These are phyloP conservation scores for Lanistes nyassanus DNA, from an alignment of 1,140 invertebrate genomes.

Conservation along the genomic window DNA sequence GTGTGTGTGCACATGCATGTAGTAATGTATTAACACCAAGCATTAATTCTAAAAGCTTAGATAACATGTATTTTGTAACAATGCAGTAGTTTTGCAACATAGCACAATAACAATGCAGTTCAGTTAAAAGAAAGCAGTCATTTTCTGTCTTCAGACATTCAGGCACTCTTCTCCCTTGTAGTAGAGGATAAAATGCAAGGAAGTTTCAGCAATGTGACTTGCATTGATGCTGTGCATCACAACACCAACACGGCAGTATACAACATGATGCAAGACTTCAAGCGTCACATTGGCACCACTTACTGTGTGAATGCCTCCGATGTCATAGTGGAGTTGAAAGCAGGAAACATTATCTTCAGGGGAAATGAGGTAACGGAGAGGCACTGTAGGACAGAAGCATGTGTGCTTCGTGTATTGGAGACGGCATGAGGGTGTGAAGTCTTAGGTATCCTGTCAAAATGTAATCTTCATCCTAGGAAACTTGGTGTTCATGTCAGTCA, in stretches of 20 bases:
- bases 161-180: slow-evolving; percentile 28
- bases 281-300: not conserved
- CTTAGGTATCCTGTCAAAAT: no score
- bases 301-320: slow-evolving; percentile 25
- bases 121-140: not conserved
- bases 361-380: slow-evolving; percentile 20
- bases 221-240: slow-evolving; percentile 34
- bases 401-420: not conserved
- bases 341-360: slow-evolving; percentile 36
- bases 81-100: not conserved
- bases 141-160: slow-evolving; percentile 21
- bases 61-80: not conserved
- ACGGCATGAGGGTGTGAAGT: no score
- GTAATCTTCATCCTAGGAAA: no score
- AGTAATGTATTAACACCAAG: not conserved
- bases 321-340: slow-evolving; percentile 19
- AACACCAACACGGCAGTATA: slow-evolving; percentile 35
- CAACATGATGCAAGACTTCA: slow-evolving; percentile 31
- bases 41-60: not conserved
- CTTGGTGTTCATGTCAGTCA: no score
- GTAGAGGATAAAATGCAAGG: slow-evolving; percentile 30
- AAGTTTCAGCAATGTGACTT: slow-evolving; percentile 34
- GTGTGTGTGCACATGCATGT: not conserved
- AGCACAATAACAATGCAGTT: not conserved
- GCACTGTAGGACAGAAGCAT: not conserved